These are phyloP conservation scores for Psittacula cyanocephala DNA, from an alignment of 2,113 vertebrate species.

Conservation along the genomic window DNA sequence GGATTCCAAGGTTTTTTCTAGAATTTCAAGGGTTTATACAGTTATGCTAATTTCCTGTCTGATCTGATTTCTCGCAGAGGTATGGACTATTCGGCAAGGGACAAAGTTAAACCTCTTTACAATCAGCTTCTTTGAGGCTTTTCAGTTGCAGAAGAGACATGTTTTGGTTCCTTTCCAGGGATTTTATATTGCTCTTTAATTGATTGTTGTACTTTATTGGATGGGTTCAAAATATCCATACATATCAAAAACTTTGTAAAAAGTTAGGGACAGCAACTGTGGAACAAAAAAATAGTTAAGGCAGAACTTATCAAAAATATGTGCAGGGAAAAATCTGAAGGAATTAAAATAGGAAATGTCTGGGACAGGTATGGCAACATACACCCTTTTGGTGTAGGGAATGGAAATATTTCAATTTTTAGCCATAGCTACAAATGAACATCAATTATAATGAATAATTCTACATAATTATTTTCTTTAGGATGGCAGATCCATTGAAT, in stretches of 20 bases:
- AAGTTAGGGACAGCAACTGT: neutral
- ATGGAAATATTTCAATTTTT: neutral
- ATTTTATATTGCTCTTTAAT: neutral
- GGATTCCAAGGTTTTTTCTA: neutral
- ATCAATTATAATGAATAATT: neutral
- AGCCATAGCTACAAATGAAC: neutral
- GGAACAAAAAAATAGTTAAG: neutral
- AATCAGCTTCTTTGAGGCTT: neutral
- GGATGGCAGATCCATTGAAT: neutral
- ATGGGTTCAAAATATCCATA: neutral
- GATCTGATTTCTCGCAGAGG: neutral
- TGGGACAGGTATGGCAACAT: neutral
- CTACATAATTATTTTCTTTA: neutral
- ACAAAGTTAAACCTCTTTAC: neutral
- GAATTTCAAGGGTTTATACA: neutral
- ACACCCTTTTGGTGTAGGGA: neutral
- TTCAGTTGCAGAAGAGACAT: neutral
- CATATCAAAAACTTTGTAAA: neutral
- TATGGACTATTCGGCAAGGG: neutral
- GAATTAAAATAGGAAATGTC: neutral
- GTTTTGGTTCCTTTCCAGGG: neutral
- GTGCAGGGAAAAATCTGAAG: neutral
- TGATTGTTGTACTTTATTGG: neutral
- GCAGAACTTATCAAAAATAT: neutral
- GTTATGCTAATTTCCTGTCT: neutral